phyloP scores from a whole-genome alignment of 2,888 invertebrate genomes.

The Caradrina clavipalpis region DNA sequence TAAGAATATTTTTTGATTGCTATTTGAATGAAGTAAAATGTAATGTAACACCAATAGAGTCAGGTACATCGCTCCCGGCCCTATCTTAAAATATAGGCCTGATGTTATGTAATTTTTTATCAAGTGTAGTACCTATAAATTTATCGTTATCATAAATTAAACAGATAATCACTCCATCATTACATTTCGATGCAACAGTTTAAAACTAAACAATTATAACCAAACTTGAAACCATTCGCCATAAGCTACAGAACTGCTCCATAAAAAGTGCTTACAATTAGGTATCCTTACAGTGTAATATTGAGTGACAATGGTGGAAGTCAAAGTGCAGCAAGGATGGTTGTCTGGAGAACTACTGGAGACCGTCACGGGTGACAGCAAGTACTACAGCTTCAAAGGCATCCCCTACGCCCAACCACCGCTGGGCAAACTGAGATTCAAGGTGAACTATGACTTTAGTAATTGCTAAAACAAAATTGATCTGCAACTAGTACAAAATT shows the following conservation, averaged over 20 bases:
- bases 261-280: neutral
- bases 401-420: constrained; percentile 89
- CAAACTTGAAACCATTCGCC: too few relatives aligned
- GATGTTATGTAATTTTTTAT: too few relatives aligned
- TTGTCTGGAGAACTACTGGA: constrained; percentile 65
- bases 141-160: too few relatives aligned
- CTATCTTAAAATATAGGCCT: neutral
- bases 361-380: constrained; percentile 60
- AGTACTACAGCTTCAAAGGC: constrained; percentile 77
- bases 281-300: neutral
- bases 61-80: too few relatives aligned
- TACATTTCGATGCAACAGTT: too few relatives aligned
- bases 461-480: neutral
- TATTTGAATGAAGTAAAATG: neutral
- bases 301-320: constrained; percentile 50
- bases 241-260: neutral
- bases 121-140: too few relatives aligned
- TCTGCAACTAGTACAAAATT: too few relatives aligned
- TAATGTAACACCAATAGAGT: neutral
- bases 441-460: constrained; percentile 72
- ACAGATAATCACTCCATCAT: too few relatives aligned
- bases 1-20: neutral
- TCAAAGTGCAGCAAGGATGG: constrained; percentile 68
- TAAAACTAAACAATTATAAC: too few relatives aligned
- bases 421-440: constrained; percentile 83